These are phyloP conservation scores for Danaus plexippus DNA, from an alignment of 1,140 invertebrate genomes.

Conservation along the genomic window DNA sequence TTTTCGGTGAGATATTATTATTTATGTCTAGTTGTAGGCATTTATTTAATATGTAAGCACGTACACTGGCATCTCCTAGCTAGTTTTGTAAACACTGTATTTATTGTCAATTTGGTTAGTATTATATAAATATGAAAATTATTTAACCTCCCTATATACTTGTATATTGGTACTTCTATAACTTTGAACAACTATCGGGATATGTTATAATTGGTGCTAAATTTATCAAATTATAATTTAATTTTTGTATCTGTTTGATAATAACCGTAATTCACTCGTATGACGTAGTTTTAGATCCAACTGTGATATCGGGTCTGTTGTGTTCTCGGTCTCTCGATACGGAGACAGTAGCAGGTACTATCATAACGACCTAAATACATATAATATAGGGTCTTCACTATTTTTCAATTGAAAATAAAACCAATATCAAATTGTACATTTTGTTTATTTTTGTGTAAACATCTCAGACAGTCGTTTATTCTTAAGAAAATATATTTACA, in stretches of 20 bases:
- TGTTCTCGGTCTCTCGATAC: slow-evolving; percentile 12
- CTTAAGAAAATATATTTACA: slow-evolving; percentile 27
- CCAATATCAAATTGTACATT: slow-evolving; percentile 33
- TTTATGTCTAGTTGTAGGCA: too few relatives aligned
- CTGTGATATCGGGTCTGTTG: slow-evolving; percentile 51
- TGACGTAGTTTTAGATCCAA: slow-evolving; percentile 41
- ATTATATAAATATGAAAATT: too few relatives aligned
- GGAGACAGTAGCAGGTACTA: slow-evolving; percentile 5
- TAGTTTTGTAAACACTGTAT: too few relatives aligned
- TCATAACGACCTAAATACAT: too few relatives aligned
- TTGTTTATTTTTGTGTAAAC: slow-evolving; percentile 37
- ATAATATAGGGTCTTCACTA: too few relatives aligned
- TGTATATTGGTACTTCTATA: not conserved
- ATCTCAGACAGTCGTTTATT: slow-evolving; percentile 35
- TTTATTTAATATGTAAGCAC: too few relatives aligned
- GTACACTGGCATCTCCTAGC: too few relatives aligned
- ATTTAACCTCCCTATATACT: too few relatives aligned
- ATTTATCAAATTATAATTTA: slow-evolving; percentile 7
- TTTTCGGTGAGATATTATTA: too few relatives aligned
- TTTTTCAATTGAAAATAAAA: slow-evolving; percentile 30
- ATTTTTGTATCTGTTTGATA: slow-evolving; percentile 7
- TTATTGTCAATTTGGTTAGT: too few relatives aligned
- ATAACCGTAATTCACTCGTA: slow-evolving; percentile 14
- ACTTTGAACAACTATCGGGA: not conserved
- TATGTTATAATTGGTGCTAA: slow-evolving; percentile 17